Conservation (phyloP, 2,888 invertebrate genomes). For the Catonia carolina region DNA sequence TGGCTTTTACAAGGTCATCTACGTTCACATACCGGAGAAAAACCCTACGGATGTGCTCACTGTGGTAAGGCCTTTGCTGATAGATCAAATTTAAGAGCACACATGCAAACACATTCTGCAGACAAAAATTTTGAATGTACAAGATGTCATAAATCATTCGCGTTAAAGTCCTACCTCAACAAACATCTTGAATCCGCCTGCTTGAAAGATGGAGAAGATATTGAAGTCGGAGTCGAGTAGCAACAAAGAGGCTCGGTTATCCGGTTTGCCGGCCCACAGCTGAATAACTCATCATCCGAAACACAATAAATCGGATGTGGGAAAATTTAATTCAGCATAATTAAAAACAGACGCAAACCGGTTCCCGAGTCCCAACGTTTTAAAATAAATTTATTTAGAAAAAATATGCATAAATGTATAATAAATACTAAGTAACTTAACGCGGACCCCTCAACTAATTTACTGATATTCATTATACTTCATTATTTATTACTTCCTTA, state of each 20-base stretch:
- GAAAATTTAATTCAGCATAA: not conserved
- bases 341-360: not conserved
- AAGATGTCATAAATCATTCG: conserved; percentile 85
- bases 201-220: conserved; percentile 40
- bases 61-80: conserved; percentile 95
- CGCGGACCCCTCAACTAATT: not conserved
- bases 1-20: conserved; percentile 87
- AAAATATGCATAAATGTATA: too few relatives aligned
- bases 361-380: not conserved
- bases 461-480: not conserved
- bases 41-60: conserved; percentile 87
- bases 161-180: conserved; percentile 89
- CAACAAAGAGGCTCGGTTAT: conserved; percentile 35
- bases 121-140: conserved; percentile 86
- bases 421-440: too few relatives aligned
- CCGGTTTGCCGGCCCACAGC: conserved; percentile 30
- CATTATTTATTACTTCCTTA: not conserved
- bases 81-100: conserved; percentile 85
- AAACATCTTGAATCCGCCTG: conserved; percentile 93
- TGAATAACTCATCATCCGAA: conserved; percentile 8
- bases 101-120: conserved; percentile 90
- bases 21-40: conserved; percentile 87
- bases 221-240: conserved; percentile 30
- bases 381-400: not conserved
- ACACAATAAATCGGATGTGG: not conserved